Evolutionary conservation across 2,888 invertebrate species (phyloP).

Genomic region (Phortica magna): DNA sequence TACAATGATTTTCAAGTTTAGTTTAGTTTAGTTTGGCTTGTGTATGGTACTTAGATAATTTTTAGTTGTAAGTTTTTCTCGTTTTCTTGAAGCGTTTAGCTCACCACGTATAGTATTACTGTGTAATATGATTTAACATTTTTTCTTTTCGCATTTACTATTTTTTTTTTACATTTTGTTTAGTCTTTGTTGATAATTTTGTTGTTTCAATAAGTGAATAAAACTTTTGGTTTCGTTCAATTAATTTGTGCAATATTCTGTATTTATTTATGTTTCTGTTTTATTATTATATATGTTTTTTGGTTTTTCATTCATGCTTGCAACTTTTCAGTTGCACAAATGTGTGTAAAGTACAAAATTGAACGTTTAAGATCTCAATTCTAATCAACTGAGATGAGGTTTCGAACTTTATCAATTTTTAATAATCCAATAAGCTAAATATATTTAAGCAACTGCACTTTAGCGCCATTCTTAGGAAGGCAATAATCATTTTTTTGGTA

Average conservation of each 20-base stretch:
- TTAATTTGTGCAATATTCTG: constrained; percentile 25
- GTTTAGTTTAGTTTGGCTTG: constrained; percentile 37
- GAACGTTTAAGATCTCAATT: neutral
- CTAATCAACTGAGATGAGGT: neutral
- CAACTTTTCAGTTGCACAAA: neutral
- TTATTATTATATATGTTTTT: neutral
- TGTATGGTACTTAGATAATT: constrained; percentile 33
- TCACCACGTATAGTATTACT: constrained; percentile 30
- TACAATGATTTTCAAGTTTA: constrained; percentile 73
- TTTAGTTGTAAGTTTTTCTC: constrained; percentile 32
- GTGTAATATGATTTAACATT: neutral
- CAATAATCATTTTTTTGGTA: neutral
- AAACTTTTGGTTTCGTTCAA: constrained; percentile 19
- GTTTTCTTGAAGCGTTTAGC: constrained; percentile 49
- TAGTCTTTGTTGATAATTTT: constrained; percentile 19
- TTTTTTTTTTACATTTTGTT: constrained; percentile 22
- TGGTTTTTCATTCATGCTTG: neutral
- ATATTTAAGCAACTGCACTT: neutral
- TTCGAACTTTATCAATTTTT: neutral
- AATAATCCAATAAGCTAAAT: neutral
- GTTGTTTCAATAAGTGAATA: constrained; percentile 10
- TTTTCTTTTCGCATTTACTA: neutral
- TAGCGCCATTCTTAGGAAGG: neutral
- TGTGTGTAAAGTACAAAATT: constrained; percentile 5
- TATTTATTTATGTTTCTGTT: neutral